Evolutionary conservation across 2,113 vertebrate species (phyloP), one percentile per base, ranked within the genome.

Genomic region (Ammodytes marinus): DNA sequence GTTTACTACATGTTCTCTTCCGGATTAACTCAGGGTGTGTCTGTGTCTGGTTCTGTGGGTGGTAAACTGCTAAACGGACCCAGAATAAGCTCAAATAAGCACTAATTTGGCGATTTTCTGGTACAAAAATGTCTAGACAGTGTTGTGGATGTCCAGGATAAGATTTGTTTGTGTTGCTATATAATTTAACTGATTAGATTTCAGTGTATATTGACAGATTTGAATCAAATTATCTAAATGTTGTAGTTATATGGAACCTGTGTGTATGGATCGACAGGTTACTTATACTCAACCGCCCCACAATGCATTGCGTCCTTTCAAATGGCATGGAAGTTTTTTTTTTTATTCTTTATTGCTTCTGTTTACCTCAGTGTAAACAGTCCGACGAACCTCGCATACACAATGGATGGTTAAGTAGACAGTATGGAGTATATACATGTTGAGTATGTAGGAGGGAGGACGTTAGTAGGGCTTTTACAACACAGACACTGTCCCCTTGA

Each of bases 201-300:
- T 73, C 35, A 37, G 4, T 3, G 3, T 46, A 8, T 59, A 53
- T 42, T 40, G 40, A 43, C 66, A 53, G 6, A 60, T 74, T 61
- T 67, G 71, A 75, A 83, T 27, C 47, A 4, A 14, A 65, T 54
- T 15, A 79, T 82, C 74, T 40, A 19, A 19, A 73, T 53, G n/a
- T 7, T 54, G 61, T 17, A 64, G 5, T 74, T 4, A 13, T 19
- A 42, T 54, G 37, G 10, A 4, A 42, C 42, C 13, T 14, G 3
- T 27, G 27, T 27, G 27, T 27, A 27, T 27, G 27, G 27, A 27
- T 27, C 27, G 27, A 27, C 27, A 27, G 27, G 27, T 27, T 27
- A 27, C 27, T 27, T 27, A 27, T 27, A 27, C 27, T 27, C 27
- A 27, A 27, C 27, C 27, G 27, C 27, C 27, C 27, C 27, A 27